phyloP scores from a whole-genome alignment of 2,113 vertebrate genomes.

The Illadopsis cleaveri region DNA sequence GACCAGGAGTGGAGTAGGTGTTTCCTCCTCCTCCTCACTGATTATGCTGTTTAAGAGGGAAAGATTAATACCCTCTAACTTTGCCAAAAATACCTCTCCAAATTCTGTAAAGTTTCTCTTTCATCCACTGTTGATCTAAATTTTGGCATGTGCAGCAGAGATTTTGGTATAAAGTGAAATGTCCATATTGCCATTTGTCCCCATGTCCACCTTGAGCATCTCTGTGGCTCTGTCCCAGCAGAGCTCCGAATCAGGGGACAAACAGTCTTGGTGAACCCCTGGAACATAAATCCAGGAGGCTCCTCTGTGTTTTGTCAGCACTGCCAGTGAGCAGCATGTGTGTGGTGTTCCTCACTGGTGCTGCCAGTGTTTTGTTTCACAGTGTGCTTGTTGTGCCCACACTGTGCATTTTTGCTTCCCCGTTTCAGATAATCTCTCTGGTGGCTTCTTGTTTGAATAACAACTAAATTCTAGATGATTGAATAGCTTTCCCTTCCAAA shows the following conservation, averaged over 20 bases:
- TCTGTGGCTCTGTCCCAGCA: neutral
- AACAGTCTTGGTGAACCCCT: neutral
- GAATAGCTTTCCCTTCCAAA: neutral
- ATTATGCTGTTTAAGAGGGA: neutral
- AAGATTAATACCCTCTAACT: neutral
- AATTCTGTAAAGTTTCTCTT: neutral
- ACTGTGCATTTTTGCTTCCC: neutral
- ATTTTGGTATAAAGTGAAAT: neutral
- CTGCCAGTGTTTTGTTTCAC: neutral
- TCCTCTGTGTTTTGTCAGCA: neutral
- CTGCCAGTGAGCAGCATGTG: neutral
- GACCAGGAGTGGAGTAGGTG: neutral
- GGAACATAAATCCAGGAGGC: neutral
- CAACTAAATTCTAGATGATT: neutral
- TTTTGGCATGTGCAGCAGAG: neutral
- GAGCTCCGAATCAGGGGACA: neutral
- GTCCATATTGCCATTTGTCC: neutral
- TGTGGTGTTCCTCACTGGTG: neutral
- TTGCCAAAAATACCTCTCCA: neutral
- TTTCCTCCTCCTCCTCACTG: neutral
- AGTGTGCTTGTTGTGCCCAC: neutral
- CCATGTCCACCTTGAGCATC: rapidly evolving
- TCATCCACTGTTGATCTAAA: neutral
- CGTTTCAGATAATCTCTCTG: neutral
- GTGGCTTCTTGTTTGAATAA: neutral